phyloP scores from a whole-genome alignment of 2,888 invertebrate genomes.

The Notodonta dromedarius region DNA sequence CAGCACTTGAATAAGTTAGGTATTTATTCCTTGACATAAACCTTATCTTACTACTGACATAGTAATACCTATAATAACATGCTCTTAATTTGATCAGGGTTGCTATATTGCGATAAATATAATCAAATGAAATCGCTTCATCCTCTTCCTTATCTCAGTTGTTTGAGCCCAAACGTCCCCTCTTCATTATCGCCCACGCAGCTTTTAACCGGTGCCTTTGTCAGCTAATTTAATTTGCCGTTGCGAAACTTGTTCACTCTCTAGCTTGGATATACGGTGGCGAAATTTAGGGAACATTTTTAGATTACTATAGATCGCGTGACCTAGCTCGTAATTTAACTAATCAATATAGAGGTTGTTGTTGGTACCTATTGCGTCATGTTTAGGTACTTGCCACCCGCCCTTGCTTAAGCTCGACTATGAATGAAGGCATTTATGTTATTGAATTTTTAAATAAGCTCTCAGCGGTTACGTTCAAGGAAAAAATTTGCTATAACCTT shows the following conservation, averaged over 20 bases:
- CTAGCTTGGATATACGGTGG: conserved; percentile 7
- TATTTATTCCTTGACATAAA: background rate
- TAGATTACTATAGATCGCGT: conserved; percentile 58
- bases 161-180: conserved; percentile 36
- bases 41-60: background rate
- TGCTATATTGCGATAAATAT: conserved; percentile 8
- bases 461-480: conserved; percentile 27
- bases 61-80: background rate
- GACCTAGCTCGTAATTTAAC: conserved; percentile 66
- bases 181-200: conserved; percentile 38
- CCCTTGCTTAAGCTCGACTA: conserved; percentile 55
- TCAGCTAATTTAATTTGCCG: conserved; percentile 40
- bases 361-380: conserved; percentile 65
- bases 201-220: conserved; percentile 32
- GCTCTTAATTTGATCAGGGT: background rate
- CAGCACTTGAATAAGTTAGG: conserved; percentile 31
- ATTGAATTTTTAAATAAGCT: conserved; percentile 29
- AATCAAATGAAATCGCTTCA: conserved; percentile 22
- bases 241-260: conserved; percentile 24
- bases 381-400: conserved; percentile 45
- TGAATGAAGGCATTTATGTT: conserved; percentile 40
- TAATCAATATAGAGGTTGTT: conserved; percentile 76
- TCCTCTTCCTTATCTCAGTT: conserved; percentile 34
- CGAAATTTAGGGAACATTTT: conserved; percentile 33
- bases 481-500: conserved; percentile 32